A percentile compares a stretch with the other conserved stretches of the same genome.
These are phyloP conservation scores for Drosophila merina DNA, from an alignment of 2,888 invertebrate species.

Conservation along the genomic window DNA sequence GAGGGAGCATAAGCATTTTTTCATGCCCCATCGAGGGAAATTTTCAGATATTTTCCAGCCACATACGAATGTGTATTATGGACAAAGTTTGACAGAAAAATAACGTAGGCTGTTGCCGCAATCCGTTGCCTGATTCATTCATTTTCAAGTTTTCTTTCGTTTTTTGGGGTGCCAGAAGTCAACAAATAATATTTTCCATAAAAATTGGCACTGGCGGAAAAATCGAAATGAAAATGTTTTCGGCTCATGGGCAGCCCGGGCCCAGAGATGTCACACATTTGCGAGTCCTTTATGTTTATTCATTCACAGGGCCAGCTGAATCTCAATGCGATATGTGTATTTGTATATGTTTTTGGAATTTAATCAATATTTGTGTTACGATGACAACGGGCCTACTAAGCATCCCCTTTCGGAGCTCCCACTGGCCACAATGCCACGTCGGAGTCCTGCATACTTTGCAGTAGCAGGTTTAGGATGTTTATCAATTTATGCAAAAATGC, in stretches of 20 bases:
- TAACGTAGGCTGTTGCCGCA: conserved; percentile 26
- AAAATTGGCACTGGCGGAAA: conserved; percentile 60
- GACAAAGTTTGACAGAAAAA: conserved; percentile 54
- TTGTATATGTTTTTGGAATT: conserved; percentile 39
- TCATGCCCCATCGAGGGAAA: conserved; percentile 46
- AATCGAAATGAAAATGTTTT: conserved; percentile 72
- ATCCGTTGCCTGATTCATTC: conserved; percentile 36
- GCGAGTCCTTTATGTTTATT: conserved; percentile 5
- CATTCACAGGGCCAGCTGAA: conserved; percentile 42
- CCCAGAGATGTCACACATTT: conserved; percentile 25
- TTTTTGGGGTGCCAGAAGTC: conserved; percentile 69
- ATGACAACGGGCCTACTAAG: conserved; percentile 24
- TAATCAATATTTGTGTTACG: conserved; percentile 65
- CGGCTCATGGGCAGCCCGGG: neutral
- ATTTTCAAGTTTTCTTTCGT: conserved; percentile 35
- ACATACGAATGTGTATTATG: conserved; percentile 45
- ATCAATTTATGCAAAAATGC: conserved; percentile 75
- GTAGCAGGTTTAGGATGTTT: conserved; percentile 51
- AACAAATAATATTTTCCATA: conserved; percentile 77
- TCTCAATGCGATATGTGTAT: conserved; percentile 59
- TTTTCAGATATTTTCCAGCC: conserved; percentile 54
- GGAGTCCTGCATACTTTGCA: conserved; percentile 10
- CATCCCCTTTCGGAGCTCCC: conserved; percentile 6
- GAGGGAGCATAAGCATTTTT: conserved; percentile 72
- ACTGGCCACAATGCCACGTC: no score